Base-by-base conservation (phyloP, 2,888 invertebrate genomes). In the Clivina fossor region DNA sequence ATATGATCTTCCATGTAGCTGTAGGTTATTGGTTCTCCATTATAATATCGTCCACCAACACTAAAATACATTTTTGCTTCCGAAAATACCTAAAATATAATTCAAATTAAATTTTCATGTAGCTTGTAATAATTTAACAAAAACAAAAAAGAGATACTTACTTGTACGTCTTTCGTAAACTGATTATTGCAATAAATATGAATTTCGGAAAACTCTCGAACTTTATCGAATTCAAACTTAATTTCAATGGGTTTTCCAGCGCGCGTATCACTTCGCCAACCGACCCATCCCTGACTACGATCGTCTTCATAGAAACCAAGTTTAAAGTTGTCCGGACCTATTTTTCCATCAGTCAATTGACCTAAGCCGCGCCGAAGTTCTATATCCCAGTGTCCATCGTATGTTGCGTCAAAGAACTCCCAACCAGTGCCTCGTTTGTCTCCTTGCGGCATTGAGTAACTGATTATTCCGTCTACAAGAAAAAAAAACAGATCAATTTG, bases 401-500 rank as follows among this genome's bases (percentile, higher is more conserved):
- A 94, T 13, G 85, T 85, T 62, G 84, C 81, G 74, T 94, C 94
- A 60, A 84, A 85, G 63, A 94, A 83, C 68, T 91, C 89, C 74
- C 90, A 83, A 47, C 86, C 86, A 61, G 85, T 81, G 59, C 88
- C 88, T 22, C 90, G 79, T 68, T 85, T 84, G 74, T 91, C 88
- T 7, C 93, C 93, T 71, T 91, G 90, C 13, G 90, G 89, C 85
- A 93, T 90, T 33, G 88, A 82, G 74, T 94, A 95, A 53, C 89
- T 85, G 22, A 91, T 80, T 46, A 93, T 81, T 15, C 90, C 90
- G 68, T 88, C 93, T 88, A n/a, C n/a, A n/a, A n/a, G n/a, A n/a
- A n/a, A n/a, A n/a, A n/a, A n/a, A n/a, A n/a, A n/a, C n/a, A n/a
- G n/a, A n/a, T n/a, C n/a, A n/a, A n/a, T n/a, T 11, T 24, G 9